phyloP scores from a whole-genome alignment of 2,888 invertebrate species.

The Geophilus truncorum region DNA sequence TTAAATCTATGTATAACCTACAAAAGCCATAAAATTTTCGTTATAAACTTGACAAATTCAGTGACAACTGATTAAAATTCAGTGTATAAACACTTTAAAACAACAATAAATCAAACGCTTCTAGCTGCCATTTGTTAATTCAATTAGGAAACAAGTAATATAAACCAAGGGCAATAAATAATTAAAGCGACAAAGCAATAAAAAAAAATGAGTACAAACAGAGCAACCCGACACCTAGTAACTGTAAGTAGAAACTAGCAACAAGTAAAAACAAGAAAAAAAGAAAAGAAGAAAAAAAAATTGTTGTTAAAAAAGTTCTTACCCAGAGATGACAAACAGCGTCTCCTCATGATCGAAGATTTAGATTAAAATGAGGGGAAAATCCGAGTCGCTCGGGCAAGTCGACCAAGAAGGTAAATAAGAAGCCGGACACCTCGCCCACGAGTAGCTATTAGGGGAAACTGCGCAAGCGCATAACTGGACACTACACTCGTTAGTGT shows the following conservation, averaged over 20 bases:
- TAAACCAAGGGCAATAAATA: background rate
- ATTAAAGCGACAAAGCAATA: background rate
- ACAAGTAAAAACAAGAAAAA: background rate
- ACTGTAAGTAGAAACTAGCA: background rate
- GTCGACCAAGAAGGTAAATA: background rate
- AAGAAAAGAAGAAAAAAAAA: background rate
- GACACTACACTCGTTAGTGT: conserved; percentile 12
- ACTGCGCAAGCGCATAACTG: conserved; percentile 15
- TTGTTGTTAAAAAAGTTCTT: background rate
- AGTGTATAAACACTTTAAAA: background rate
- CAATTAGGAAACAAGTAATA: background rate
- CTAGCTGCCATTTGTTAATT: background rate
- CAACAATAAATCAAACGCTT: background rate
- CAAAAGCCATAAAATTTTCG: no score
- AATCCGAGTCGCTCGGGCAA: background rate
- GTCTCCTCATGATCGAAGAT: background rate
- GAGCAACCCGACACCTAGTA: background rate
- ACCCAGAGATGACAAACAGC: background rate
- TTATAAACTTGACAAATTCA: no score
- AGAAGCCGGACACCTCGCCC: conserved; percentile 16
- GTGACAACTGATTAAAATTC: background rate
- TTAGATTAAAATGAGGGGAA: background rate
- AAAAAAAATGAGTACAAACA: background rate
- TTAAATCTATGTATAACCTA: no score
- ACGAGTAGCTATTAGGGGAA: background rate